Evolutionary conservation across 2,888 invertebrate species (phyloP).

Genomic region (Tupiocoris notatus): DNA sequence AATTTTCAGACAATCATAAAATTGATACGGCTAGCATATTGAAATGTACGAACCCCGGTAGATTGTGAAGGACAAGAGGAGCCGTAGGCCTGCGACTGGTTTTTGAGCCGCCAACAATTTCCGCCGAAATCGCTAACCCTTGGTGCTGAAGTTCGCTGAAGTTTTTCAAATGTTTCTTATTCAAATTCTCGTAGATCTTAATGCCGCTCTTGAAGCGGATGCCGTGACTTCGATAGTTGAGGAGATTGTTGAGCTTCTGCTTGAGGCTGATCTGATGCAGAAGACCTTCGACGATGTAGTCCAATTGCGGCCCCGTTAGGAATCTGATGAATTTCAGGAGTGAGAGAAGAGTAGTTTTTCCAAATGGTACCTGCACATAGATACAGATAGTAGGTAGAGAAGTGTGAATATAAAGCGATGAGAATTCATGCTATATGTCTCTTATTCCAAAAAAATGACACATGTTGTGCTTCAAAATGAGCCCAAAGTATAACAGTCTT

Average conservation of each 20-base stretch:
- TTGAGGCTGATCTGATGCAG: conserved; percentile 57
- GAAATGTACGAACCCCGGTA: conserved; percentile 46
- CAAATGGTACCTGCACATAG: conserved; percentile 57
- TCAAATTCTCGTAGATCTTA: conserved; percentile 43
- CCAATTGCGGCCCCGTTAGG: conserved; percentile 74
- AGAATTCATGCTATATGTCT: no score
- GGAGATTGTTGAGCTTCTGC: conserved; percentile 45
- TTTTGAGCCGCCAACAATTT: conserved; percentile 9
- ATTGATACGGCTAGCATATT: no score
- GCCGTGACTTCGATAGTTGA: conserved; percentile 43
- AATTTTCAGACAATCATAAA: no score
- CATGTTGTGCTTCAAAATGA: no score
- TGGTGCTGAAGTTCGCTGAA: conserved; percentile 41
- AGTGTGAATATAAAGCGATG: no score
- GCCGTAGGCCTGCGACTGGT: conserved; percentile 30
- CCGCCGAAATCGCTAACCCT: conserved; percentile 18
- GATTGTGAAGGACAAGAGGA: conserved; percentile 44
- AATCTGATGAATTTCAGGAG: conserved; percentile 75
- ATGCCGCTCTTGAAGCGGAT: conserved; percentile 39
- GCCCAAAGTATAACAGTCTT: no score
- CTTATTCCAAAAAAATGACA: no score
- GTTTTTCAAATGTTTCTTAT: conserved; percentile 43
- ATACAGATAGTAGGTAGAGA: no score
- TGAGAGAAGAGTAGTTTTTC: conserved; percentile 59
- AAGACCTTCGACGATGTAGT: conserved; percentile 60